phyloP scores from a whole-genome alignment of 2,113 vertebrate species.

The Lucifuga dentata region DNA sequence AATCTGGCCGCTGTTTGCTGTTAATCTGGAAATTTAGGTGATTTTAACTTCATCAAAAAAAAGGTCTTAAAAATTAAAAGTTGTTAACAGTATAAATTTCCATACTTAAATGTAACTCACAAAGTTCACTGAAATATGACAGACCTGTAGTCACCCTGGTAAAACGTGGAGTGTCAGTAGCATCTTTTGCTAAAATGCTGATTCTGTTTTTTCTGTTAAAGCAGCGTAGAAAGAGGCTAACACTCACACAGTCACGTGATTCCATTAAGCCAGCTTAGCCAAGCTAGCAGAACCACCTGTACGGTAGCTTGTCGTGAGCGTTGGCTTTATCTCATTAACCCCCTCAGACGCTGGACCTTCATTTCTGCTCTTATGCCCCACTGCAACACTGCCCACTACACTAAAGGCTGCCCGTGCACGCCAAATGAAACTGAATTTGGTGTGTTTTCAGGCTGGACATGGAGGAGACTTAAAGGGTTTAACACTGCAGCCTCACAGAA shows the following conservation, averaged over 20 bases:
- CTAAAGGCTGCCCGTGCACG: conserved; percentile 18
- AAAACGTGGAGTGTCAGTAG: neutral
- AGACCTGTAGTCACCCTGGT: neutral
- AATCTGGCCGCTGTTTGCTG: too few relatives aligned
- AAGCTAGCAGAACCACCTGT: conserved; percentile 18
- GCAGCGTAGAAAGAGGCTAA: conserved; percentile 2
- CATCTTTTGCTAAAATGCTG: neutral
- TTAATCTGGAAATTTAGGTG: too few relatives aligned
- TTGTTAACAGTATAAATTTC: too few relatives aligned
- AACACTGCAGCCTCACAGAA: too few relatives aligned
- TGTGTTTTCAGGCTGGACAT: neutral
- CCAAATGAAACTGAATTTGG: conserved; percentile 28
- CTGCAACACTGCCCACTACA: neutral
- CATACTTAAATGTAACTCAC: too few relatives aligned
- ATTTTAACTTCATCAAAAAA: too few relatives aligned
- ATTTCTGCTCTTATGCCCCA: neutral
- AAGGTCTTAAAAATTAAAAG: too few relatives aligned
- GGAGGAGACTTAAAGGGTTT: too few relatives aligned
- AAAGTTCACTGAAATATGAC: neutral
- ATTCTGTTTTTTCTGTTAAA: neutral
- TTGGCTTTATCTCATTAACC: conserved; percentile 58
- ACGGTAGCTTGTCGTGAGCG: conserved; percentile 12
- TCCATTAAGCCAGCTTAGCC: conserved; percentile 4
- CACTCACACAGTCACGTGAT: conserved; percentile 41
- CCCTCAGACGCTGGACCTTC: conserved; percentile 12